These are phyloP conservation scores for Sitta europaea DNA, from an alignment of 2,113 vertebrate species.

Conservation along the genomic window DNA sequence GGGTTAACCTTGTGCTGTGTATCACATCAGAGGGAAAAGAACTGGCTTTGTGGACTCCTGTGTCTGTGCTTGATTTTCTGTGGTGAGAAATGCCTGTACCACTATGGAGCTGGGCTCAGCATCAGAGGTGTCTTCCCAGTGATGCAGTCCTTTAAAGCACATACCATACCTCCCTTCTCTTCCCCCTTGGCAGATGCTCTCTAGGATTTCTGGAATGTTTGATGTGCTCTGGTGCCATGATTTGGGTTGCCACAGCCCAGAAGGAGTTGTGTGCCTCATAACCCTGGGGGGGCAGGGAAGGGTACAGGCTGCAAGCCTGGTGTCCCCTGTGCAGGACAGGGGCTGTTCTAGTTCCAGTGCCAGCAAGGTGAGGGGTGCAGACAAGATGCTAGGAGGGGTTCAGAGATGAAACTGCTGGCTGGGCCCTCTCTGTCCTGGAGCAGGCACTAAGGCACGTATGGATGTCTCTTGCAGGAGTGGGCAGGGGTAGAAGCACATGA, in stretches of 20 bases:
- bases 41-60: neutral
- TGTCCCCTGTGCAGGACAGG: rapidly evolving
- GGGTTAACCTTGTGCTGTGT: neutral
- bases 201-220: neutral
- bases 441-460: neutral
- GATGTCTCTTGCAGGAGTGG: neutral
- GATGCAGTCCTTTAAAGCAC: neutral
- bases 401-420: neutral
- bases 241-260: neutral
- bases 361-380: neutral
- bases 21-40: neutral
- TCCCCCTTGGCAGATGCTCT: neutral
- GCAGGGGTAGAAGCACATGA: neutral
- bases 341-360: neutral
- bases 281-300: neutral
- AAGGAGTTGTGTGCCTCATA: neutral
- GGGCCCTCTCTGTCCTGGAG: neutral
- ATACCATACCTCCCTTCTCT: neutral
- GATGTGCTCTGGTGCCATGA: neutral
- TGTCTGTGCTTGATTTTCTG: neutral
- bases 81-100: neutral
- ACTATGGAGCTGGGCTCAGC: neutral
- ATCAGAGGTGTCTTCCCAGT: neutral
- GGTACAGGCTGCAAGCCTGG: rapidly evolving
- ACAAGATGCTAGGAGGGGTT: neutral